phyloP scores from a whole-genome alignment of 53 echinoderm and acorn worm genomes.

The Paracentrotus lividus region DNA sequence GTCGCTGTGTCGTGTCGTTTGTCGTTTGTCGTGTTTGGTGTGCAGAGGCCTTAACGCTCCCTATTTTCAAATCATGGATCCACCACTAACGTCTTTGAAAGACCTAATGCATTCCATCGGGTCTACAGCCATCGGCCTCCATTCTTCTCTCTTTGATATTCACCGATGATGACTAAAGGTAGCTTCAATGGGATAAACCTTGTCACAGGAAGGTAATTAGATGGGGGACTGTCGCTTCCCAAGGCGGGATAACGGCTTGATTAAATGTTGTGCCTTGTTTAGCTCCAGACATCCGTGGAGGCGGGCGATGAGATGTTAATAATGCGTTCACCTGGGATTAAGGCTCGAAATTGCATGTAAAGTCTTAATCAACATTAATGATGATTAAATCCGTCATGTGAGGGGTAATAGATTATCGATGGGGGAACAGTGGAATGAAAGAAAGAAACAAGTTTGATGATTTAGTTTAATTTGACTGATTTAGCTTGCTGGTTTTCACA shows the following conservation, averaged over 20 bases:
- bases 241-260: not conserved
- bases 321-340: not conserved
- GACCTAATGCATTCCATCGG: not conserved
- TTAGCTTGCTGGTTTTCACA: too few species aligned
- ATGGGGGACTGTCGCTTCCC: slow-evolving; percentile 4
- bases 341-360: not conserved
- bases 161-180: not conserved
- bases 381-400: not conserved
- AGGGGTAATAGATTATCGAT: not conserved
- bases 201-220: not conserved
- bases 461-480: too few species aligned
- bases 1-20: too few species aligned
- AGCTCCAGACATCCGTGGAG: not conserved
- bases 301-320: not conserved
- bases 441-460: too few species aligned
- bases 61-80: too few species aligned
- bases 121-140: not conserved
- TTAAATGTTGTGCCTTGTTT: slow-evolving; percentile 15
- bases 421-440: not conserved
- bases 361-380: not conserved
- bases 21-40: too few species aligned
- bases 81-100: not conserved
- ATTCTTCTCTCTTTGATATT: not conserved
- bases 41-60: too few species aligned
- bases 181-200: not conserved